Evolutionary conservation across 2,888 invertebrate species (phyloP).

Genomic region (Saturnia pavonia): DNA sequence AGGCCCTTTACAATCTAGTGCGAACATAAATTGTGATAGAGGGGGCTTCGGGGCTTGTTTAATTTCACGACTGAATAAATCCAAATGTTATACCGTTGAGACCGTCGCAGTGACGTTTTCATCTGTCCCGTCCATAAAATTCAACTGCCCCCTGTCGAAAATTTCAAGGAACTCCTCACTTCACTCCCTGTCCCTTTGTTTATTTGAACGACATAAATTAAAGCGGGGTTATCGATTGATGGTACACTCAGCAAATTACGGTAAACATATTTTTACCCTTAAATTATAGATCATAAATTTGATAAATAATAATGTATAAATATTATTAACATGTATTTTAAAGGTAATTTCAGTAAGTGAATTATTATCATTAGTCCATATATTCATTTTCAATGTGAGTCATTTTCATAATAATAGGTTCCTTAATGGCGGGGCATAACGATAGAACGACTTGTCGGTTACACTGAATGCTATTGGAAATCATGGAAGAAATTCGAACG

Average conservation of each 20-base stretch:
- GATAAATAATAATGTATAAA: no score
- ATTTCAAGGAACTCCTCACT: slow-evolving; percentile 32
- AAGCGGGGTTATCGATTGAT: neutral
- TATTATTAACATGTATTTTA: neutral
- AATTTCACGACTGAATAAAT: slow-evolving; percentile 81
- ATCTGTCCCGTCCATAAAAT: slow-evolving; percentile 66
- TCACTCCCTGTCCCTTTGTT: slow-evolving; percentile 24
- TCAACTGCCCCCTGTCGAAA: slow-evolving; percentile 46
- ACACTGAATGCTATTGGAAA: slow-evolving; percentile 28
- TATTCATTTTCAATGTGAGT: slow-evolving; percentile 16
- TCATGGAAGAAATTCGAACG: slow-evolving; percentile 27
- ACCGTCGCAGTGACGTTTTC: slow-evolving; percentile 52
- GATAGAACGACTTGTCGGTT: slow-evolving; percentile 25
- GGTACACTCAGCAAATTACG: neutral
- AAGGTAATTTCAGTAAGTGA: neutral
- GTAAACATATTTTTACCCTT: no score
- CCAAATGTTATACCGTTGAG: slow-evolving; percentile 72
- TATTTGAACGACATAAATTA: slow-evolving; percentile 12
- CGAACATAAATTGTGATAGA: slow-evolving; percentile 78
- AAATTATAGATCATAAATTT: no score
- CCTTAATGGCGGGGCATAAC: slow-evolving; percentile 32
- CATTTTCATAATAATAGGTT: slow-evolving; percentile 36
- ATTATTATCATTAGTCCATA: neutral
- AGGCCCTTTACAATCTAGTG: slow-evolving; percentile 73
- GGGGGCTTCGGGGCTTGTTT: slow-evolving; percentile 73